phyloP scores from a whole-genome alignment of 2,888 invertebrate species.

The Caenorhabditis virilis region DNA sequence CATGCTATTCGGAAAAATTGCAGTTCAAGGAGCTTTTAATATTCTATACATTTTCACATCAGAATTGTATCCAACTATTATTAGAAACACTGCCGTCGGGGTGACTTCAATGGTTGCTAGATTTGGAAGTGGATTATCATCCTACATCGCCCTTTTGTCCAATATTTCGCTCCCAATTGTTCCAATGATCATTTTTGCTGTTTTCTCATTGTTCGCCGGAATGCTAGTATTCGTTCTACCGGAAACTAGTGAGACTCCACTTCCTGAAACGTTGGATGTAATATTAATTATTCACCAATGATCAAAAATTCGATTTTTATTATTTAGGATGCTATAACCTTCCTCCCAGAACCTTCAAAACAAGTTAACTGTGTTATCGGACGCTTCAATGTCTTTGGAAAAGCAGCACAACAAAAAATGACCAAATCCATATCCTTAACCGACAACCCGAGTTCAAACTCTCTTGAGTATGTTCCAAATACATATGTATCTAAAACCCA shows the following conservation, averaged over 20 bases:
- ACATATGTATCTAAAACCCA: too few relatives aligned
- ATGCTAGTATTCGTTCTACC: constrained; percentile 65
- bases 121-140: constrained; percentile 66
- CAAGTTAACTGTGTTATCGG: constrained; percentile 40
- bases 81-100: constrained; percentile 66
- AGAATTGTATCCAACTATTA: constrained; percentile 68
- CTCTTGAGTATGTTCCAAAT: constrained; percentile 12
- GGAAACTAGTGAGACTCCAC: constrained; percentile 66
- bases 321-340: constrained; percentile 33
- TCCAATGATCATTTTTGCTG: constrained; percentile 68
- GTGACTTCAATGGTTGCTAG: constrained; percentile 65
- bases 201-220: constrained; percentile 67
- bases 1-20: constrained; percentile 67
- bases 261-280: constrained; percentile 66
- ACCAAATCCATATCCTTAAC: constrained; percentile 34
- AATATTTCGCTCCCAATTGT: constrained; percentile 67
- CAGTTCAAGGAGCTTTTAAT: constrained; percentile 68
- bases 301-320: neutral
- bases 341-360: constrained; percentile 30
- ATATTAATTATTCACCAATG: constrained; percentile 2
- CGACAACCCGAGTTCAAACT: constrained; percentile 30
- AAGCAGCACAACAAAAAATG: constrained; percentile 26
- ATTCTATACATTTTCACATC: constrained; percentile 69
- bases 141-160: constrained; percentile 66
- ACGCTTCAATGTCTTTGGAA: constrained; percentile 25